These are phyloP conservation scores for Acanthoscelides obtectus DNA, from an alignment of 2,888 invertebrate genomes.

Conservation along the genomic window DNA sequence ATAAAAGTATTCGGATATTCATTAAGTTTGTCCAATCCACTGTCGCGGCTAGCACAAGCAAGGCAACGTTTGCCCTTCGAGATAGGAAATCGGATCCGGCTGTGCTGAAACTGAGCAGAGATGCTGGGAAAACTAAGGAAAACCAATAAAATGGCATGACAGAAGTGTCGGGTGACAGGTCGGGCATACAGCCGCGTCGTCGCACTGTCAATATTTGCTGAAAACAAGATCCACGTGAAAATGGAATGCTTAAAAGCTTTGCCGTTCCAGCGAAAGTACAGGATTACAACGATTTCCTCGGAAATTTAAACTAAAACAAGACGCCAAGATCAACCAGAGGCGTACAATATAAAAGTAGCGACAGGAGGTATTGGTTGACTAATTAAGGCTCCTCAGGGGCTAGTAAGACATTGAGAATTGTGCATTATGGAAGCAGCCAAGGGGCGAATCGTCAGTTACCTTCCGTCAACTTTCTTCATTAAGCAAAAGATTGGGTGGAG, in stretches of 20 bases:
- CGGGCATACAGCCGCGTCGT: too few species aligned
- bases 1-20: too few species aligned
- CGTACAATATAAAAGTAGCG: not conserved
- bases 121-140: not conserved
- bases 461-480: too few species aligned
- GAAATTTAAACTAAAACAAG: slow-evolving; percentile 27
- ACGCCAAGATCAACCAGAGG: not conserved
- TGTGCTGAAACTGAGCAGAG: not conserved
- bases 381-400: too few species aligned
- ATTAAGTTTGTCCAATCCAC: not conserved
- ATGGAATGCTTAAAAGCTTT: slow-evolving; percentile 37
- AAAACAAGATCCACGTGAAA: slow-evolving; percentile 37
- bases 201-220: slow-evolving; percentile 40
- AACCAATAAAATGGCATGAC: not conserved
- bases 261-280: slow-evolving; percentile 32
- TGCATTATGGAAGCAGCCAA: too few species aligned
- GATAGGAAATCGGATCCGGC: not conserved
- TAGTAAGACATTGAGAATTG: too few species aligned
- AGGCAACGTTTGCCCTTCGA: not conserved
- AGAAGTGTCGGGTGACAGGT: slow-evolving; percentile 11
- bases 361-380: not conserved
- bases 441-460: too few species aligned
- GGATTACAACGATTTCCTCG: slow-evolving; percentile 34
- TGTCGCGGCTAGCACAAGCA: not conserved
- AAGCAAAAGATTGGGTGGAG: too few species aligned